Evolutionary conservation across 1,140 invertebrate genomes (phyloP), one percentile per base, ranked within the genome.

Genomic region (Aphaenogaster ashmeadi): DNA sequence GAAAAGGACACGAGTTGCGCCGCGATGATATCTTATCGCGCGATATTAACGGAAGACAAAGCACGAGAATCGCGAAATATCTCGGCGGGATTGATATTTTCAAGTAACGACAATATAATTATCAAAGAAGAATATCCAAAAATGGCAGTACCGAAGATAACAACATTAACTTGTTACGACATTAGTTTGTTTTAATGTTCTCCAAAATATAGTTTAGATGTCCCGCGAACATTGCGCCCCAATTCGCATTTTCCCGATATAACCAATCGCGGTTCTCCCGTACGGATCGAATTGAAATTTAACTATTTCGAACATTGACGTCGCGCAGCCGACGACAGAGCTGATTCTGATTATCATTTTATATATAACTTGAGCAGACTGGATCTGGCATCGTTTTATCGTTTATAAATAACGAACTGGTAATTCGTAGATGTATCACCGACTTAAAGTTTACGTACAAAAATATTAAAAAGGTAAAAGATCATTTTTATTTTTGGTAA

Each of bases 171-270:
- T 71, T 9, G 5, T n/a, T n/a, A 50, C n/a, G 0, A 41, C 3
- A 75, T 47, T 44, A 62, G 2, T 27, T 21, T 3, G 11, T 44
- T 67, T 67, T 56, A 69, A 80, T 54, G 27, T 41, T 56, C 38
- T 6, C 38, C 9, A 13, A 41, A 8, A 81, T 15, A 15, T 15
- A 21, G 2, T 54, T 62, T 66, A 13, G 11, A 67, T 15, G 2
- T 18, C 52, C 13, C 8, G 33, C 15, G 6, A 66, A 52, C n/a
- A 33, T 47, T 50, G 41, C 15, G n/a, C 4, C 4, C n/a, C 50
- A 66, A 33, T 69, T 80, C 4, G 3, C 3, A 44, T 69, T 41
- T 81, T 67, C 79, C 21, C 21, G 9, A 71, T 58, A 81, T 81
- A 81, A 41, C 27, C 6, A 41, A 52, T 7, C 60, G 6, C 13